A percentile compares a stretch with the other conserved stretches of the same genome.
These are phyloP conservation scores for Drosophila rellima DNA, from an alignment of 2,888 invertebrate genomes.

Conservation along the genomic window DNA sequence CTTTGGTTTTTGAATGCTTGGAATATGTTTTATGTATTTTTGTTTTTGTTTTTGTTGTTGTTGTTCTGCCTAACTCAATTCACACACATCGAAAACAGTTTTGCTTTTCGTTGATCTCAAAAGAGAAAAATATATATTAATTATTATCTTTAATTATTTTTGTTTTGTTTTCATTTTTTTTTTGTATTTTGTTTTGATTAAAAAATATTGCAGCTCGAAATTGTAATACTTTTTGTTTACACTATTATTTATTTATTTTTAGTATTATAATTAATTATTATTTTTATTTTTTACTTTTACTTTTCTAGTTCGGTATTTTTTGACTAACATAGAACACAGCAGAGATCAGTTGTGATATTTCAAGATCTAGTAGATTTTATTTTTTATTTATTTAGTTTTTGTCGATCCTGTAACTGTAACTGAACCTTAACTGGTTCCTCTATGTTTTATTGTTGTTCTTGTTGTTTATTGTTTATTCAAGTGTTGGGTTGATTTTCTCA, in stretches of 20 bases:
- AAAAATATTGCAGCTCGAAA: slow-evolving; percentile 82
- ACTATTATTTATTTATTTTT: slow-evolving; percentile 39
- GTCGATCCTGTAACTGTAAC: slow-evolving; percentile 39
- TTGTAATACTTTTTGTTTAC: slow-evolving; percentile 71
- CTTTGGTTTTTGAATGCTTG: slow-evolving; percentile 73
- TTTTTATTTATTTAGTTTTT: slow-evolving; percentile 8
- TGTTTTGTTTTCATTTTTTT: slow-evolving; percentile 36
- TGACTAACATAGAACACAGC: slow-evolving; percentile 28
- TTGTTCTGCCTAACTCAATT: slow-evolving; percentile 70
- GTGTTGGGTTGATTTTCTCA: slow-evolving; percentile 58
- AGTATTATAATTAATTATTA: slow-evolving; percentile 39
- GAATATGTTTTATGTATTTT: slow-evolving; percentile 65
- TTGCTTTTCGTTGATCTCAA: slow-evolving; percentile 74
- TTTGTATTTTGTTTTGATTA: slow-evolving; percentile 66
- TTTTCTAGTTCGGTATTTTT: slow-evolving; percentile 22
- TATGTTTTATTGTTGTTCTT: slow-evolving; percentile 15
- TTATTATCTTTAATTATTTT: slow-evolving; percentile 71
- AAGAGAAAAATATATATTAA: slow-evolving; percentile 83
- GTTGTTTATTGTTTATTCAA: slow-evolving; percentile 41
- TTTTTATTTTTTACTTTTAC: slow-evolving; percentile 29
- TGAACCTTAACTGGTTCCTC: slow-evolving; percentile 46
- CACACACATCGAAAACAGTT: slow-evolving; percentile 78
- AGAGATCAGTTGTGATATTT: slow-evolving; percentile 32
- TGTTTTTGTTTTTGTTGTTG: slow-evolving; percentile 12
- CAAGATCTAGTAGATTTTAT: slow-evolving; percentile 13